Conservation (phyloP, 23 tunicate genomes). For the Trididemnum nubilum region DNA sequence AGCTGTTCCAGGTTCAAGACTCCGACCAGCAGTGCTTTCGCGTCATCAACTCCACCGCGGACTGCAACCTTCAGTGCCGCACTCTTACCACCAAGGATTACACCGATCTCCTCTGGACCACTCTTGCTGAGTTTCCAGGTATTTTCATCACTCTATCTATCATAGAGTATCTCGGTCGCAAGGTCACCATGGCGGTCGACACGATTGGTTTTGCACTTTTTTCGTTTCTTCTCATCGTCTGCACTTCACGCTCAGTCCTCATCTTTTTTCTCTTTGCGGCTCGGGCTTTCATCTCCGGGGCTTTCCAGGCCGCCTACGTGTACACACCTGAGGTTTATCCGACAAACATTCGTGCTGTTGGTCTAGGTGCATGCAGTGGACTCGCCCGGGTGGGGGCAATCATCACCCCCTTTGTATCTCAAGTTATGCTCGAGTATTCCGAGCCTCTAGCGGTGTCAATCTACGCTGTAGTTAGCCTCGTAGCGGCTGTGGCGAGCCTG, state of each 20-base stretch:
- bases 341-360: conserved; percentile 89
- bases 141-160: conserved; percentile 71
- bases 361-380: conserved; percentile 98
- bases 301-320: conserved; percentile 98
- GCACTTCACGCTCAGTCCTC: conserved; percentile 63
- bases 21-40: conserved; percentile 45
- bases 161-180: conserved; percentile 86
- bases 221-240: conserved; percentile 57
- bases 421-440: conserved; percentile 75
- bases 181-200: conserved; percentile 82
- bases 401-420: conserved; percentile 94
- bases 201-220: conserved; percentile 82
- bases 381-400: conserved; percentile 93
- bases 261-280: conserved; percentile 95
- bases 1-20: conserved; percentile 85
- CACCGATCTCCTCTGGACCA: conserved; percentile 91
- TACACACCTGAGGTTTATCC: conserved; percentile 99
- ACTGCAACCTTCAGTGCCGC: conserved; percentile 83
- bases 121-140: conserved; percentile 98
- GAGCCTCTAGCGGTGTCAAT: conserved; percentile 65
- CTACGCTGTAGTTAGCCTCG: conserved; percentile 77
- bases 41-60: conserved; percentile 22
- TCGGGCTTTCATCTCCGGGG: conserved; percentile 96
- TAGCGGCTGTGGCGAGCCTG: conserved; percentile 75
- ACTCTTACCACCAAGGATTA: conserved; percentile 82